Base-by-base conservation (phyloP, 2,113 vertebrate species). In the Pterocles orientalis region DNA sequence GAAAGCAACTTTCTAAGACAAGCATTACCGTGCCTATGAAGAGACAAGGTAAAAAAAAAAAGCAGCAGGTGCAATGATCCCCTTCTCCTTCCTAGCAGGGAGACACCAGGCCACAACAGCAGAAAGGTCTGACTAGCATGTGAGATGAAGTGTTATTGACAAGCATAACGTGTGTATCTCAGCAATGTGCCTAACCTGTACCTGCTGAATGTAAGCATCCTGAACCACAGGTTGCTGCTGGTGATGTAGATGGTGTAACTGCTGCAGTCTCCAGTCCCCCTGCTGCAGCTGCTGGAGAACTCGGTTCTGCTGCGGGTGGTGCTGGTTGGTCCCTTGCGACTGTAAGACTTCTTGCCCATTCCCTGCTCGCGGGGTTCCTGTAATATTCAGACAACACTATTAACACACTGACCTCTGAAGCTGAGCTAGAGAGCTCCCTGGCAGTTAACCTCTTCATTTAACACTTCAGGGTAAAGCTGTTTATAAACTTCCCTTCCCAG, bases 231-330 rank as follows among this genome's bases (percentile, higher is more conserved):
- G 98, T 39, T 98, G 98, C 14, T 98, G 98, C 0, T 98, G 98
- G 2, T 98, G 98, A 20, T 98, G 98, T 18, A 98, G 91, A 7
- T 98, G 98, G 14, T 99, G 99, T 1, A 99, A 94, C 58, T 99
- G 99, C 96, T 99, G 99, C 12, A 99, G 97, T 23, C 99, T 98
- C 98, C 99, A 98, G 86, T 99, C 99, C 5, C 99, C 99, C 21
- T 99, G 99, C 81, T 99, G 99, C 5, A 99, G 97, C 87, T 99
- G 99, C 97, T 99, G 99, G 36, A 99, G 98, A 18, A 99, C 99
- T 61, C 99, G 85, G 94, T 99, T 98, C 77, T 98, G 98, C 78
- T 97, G 98, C 1, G 99, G 81, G 69, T 98, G 98, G 41, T 98
- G 98, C 87, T 98, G 99, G 93, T 93, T 97, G 93, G 94, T 94